Evolutionary conservation across 2,797 vertebrate genomes (phyloP).

Genomic region (Tachyglossus aculeatus): DNA sequence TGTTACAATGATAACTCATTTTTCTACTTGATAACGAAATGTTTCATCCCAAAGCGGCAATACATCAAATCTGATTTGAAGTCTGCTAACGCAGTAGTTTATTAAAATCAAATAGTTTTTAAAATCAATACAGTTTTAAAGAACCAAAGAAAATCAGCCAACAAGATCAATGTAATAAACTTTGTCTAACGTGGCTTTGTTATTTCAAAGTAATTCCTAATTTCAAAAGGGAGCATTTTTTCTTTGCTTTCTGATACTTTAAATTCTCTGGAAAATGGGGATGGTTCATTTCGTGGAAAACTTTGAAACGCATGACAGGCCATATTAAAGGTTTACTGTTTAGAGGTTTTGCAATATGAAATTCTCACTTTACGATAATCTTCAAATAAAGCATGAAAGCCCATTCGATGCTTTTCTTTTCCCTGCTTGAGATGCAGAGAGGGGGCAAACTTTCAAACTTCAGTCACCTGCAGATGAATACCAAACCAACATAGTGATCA

Average conservation of each 20-base stretch:
- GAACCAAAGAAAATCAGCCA: slow-evolving; percentile 38
- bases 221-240: slow-evolving; percentile 43
- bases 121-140: slow-evolving; percentile 57
- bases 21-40: slow-evolving; percentile 34
- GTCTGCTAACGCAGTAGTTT: slow-evolving; percentile 37
- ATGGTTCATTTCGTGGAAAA: slow-evolving; percentile 28
- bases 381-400: slow-evolving; percentile 64
- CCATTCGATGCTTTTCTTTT: slow-evolving; percentile 52
- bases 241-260: slow-evolving; percentile 21
- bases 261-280: slow-evolving; percentile 16
- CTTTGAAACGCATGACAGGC: slow-evolving; percentile 15
- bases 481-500: slow-evolving; percentile 3
- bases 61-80: slow-evolving; percentile 54
- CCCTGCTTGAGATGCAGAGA: slow-evolving; percentile 48
- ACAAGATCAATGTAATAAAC: slow-evolving; percentile 33
- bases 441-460: slow-evolving; percentile 15
- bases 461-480: slow-evolving; percentile 28
- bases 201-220: slow-evolving; percentile 26
- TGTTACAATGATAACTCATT: slow-evolving; percentile 33
- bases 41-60: slow-evolving; percentile 33
- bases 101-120: slow-evolving; percentile 57
- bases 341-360: slow-evolving; percentile 40
- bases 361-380: slow-evolving; percentile 61
- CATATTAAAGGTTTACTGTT: slow-evolving; percentile 52
- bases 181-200: slow-evolving; percentile 17